phyloP scores from a whole-genome alignment of 2,797 vertebrate genomes.

The Halcyon leucocephala region DNA sequence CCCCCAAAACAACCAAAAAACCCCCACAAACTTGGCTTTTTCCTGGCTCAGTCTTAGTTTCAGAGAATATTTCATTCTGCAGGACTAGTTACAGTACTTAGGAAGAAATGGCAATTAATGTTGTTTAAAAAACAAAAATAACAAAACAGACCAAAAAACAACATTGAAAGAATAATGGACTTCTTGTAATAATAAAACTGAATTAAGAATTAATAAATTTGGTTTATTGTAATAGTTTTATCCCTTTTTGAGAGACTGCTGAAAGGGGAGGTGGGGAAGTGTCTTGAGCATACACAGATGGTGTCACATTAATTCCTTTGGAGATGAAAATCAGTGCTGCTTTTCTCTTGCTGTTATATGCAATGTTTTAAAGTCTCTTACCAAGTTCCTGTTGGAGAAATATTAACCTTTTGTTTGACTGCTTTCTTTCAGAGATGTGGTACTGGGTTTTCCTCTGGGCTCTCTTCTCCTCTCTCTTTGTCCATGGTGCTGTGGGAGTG shows the following conservation, averaged over 20 bases:
- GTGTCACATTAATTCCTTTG: neutral
- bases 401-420: slow-evolving; percentile 61
- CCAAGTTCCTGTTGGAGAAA: neutral
- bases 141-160: neutral
- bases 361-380: neutral
- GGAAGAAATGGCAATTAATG: neutral
- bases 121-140: neutral
- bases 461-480: slow-evolving; percentile 96
- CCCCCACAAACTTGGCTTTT: neutral
- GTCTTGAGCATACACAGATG: neutral
- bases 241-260: neutral
- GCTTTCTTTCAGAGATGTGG: slow-evolving; percentile 89
- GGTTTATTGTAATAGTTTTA: neutral
- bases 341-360: neutral
- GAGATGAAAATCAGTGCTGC: neutral
- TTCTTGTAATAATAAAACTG: neutral
- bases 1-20: too few relatives aligned
- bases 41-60: neutral
- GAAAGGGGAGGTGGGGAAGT: neutral
- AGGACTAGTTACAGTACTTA: neutral
- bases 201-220: neutral
- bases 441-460: slow-evolving; percentile 99
- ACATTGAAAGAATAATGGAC: neutral
- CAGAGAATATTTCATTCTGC: neutral
- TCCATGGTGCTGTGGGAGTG: slow-evolving; percentile 91